phyloP scores from a whole-genome alignment of 1,140 invertebrate genomes.

The Rhagoletis pomonella region DNA sequence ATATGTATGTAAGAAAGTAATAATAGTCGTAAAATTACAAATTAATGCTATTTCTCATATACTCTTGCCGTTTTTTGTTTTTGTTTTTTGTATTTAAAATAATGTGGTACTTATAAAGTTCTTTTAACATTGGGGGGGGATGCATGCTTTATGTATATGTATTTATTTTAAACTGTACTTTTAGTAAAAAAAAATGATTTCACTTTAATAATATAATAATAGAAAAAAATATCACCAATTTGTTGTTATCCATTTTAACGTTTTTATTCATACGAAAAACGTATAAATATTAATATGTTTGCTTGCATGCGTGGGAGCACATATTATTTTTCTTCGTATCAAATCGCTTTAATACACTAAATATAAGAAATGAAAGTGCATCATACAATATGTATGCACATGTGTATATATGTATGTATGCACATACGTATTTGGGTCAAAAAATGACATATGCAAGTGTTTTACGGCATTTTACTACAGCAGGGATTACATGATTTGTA shows the following conservation, averaged over 20 bases:
- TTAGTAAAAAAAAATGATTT: background rate
- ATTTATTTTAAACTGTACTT: background rate
- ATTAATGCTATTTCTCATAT: background rate
- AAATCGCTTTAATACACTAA: background rate
- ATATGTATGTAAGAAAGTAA: background rate
- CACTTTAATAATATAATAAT: constrained; percentile 30
- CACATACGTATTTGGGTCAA: too few relatives aligned
- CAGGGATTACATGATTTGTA: too few relatives aligned
- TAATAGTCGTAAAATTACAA: background rate
- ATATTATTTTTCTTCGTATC: background rate
- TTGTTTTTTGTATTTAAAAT: too few relatives aligned
- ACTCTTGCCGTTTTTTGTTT: background rate
- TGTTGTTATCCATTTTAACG: constrained; percentile 15
- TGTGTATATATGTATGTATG: too few relatives aligned
- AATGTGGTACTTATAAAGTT: too few relatives aligned
- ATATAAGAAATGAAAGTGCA: background rate
- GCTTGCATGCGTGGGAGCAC: background rate
- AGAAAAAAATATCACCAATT: constrained; percentile 49
- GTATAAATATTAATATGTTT: background rate
- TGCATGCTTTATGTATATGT: too few relatives aligned
- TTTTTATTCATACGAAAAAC: background rate
- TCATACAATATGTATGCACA: too few relatives aligned
- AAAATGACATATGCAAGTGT: too few relatives aligned
- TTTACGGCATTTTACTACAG: background rate
- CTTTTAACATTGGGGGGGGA: too few relatives aligned